Conservation (phyloP, 2,888 invertebrate genomes). For the Diaprepes abbreviatus region DNA sequence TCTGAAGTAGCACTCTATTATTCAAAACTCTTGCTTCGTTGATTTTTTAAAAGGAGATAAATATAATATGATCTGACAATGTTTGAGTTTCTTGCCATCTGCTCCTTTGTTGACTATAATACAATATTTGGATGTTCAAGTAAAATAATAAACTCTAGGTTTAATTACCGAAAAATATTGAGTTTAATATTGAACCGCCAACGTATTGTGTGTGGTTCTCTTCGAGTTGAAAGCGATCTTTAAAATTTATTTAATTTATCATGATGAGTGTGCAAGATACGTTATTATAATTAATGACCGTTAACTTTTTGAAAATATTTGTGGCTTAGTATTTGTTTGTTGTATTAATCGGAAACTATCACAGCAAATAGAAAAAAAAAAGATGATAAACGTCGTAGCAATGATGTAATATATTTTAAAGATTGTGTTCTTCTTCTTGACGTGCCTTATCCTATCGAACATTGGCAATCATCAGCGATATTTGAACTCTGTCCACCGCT, state of each 20-base stretch:
- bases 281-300: too few species aligned
- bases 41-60: constrained; percentile 23
- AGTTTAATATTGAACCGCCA: constrained; percentile 26
- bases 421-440: too few species aligned
- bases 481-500: too few species aligned
- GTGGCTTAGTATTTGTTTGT: too few species aligned
- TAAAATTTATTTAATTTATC: neutral
- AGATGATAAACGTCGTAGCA: too few species aligned
- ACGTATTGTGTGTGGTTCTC: constrained; percentile 25
- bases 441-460: too few species aligned
- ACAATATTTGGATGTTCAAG: constrained; percentile 39
- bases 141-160: constrained; percentile 23
- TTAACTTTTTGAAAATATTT: too few species aligned
- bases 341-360: too few species aligned
- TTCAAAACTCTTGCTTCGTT: constrained; percentile 19
- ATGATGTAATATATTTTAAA: too few species aligned
- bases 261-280: neutral
- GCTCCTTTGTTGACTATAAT: constrained; percentile 29
- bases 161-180: constrained; percentile 40
- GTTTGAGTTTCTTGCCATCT: constrained; percentile 39
- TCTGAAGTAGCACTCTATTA: constrained; percentile 3
- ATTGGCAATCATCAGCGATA: too few species aligned
- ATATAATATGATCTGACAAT: constrained; percentile 34
- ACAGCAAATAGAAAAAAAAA: too few species aligned
- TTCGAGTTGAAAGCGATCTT: neutral